Evolutionary conservation across 2,888 invertebrate species (phyloP).

Genomic region (Coelopa pilipes): DNA sequence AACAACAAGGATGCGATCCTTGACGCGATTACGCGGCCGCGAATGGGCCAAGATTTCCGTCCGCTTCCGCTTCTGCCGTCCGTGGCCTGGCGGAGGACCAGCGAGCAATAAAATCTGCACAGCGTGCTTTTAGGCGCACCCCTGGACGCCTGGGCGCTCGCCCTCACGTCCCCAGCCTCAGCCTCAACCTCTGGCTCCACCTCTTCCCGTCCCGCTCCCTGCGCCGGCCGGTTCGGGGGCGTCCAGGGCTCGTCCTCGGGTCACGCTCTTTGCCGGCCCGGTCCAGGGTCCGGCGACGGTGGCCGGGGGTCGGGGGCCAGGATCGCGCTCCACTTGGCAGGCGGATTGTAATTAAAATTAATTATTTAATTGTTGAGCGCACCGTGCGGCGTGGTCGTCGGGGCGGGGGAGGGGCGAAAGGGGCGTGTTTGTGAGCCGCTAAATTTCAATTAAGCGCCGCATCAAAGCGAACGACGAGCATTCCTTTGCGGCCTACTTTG

Average conservation of each 20-base stretch:
- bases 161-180: too few species aligned
- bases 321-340: neutral
- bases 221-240: slow-evolving; percentile 40
- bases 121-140: slow-evolving; percentile 47
- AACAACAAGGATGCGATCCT: neutral
- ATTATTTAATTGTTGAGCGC: slow-evolving; percentile 12
- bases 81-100: neutral
- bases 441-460: too few species aligned
- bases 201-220: too few species aligned
- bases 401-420: neutral
- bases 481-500: slow-evolving; percentile 1
- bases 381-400: neutral
- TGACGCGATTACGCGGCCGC: slow-evolving; percentile 58
- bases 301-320: neutral
- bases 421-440: neutral
- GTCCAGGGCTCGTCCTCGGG: slow-evolving; percentile 21
- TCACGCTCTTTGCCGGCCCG: neutral
- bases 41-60: slow-evolving; percentile 41
- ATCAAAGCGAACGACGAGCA: too few species aligned
- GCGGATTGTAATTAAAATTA: slow-evolving; percentile 9
- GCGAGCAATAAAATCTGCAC: slow-evolving; percentile 41
- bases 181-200: too few species aligned
- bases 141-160: neutral
- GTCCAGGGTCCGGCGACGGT: neutral
- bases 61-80: neutral